phyloP scores from a whole-genome alignment of 2,888 invertebrate species.

The Drosophila nr. fundita region DNA sequence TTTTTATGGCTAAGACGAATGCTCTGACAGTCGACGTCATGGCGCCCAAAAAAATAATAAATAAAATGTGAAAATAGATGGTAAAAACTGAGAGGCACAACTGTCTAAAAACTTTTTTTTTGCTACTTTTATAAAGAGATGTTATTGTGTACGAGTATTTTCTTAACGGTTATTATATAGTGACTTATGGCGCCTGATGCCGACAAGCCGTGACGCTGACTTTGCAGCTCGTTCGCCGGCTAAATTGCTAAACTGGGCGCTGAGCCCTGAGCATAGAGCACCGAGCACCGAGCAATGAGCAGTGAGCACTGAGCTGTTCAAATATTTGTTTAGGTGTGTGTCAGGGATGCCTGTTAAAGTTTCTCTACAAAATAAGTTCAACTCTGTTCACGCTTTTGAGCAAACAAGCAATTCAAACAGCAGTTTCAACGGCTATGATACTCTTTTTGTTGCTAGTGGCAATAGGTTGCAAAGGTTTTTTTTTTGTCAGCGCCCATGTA shows the following conservation, averaged over 20 bases:
- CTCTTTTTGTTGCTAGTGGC: constrained; percentile 14
- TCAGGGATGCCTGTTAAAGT: constrained; percentile 66
- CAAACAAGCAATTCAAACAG: constrained; percentile 71
- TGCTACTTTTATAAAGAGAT: constrained; percentile 45
- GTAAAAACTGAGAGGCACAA: constrained; percentile 11
- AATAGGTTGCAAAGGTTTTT: constrained; percentile 36
- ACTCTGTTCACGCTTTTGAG: constrained; percentile 55
- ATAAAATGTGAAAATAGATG: constrained; percentile 18
- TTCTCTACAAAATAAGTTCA: constrained; percentile 59
- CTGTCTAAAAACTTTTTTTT: constrained; percentile 43
- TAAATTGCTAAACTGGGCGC: constrained; percentile 6
- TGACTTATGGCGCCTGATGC: constrained; percentile 52
- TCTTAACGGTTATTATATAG: constrained; percentile 53
- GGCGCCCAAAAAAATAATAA: constrained; percentile 37
- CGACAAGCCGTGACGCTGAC: constrained; percentile 28
- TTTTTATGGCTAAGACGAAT: constrained; percentile 15
- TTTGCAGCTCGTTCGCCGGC: constrained; percentile 24
- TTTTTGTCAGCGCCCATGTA: constrained; percentile 15
- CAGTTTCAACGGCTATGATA: constrained; percentile 66
- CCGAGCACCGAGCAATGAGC: background rate
- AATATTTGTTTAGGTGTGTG: constrained; percentile 76
- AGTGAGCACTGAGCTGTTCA: constrained; percentile 53
- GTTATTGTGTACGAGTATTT: constrained; percentile 52
- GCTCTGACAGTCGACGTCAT: constrained; percentile 11
- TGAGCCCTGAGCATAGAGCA: constrained; percentile 1